Evolutionary conservation across 2,888 invertebrate species (phyloP), one percentile per base, ranked within the genome.

Genomic region (Oligia fasciuncula): DNA sequence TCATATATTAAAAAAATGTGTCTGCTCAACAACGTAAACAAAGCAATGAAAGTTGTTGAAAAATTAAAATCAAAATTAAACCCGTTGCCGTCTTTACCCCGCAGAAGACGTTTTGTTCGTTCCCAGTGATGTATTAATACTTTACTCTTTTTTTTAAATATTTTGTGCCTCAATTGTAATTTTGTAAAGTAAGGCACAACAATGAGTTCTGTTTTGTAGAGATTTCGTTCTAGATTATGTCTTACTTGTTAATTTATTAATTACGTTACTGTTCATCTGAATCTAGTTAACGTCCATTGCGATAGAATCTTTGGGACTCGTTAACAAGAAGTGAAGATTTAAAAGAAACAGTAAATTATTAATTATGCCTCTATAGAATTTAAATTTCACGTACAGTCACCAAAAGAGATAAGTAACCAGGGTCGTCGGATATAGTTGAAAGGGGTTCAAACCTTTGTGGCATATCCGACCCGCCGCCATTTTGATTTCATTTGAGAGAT

Each of bases 61-160:
- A n/a, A n/a, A n/a, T n/a, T n/a, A n/a, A n/a, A n/a, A n/a, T 40
- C 40, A 40, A 40, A 40, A 40, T 40, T 40, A 40, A 40, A 40
- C 40, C 40, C 40, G 5, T 40, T 5, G 40, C 0, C 40, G 0
- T 5, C 4, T 40, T 40, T 40, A 40, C 40, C 6, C 40, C 40
- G 40, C 67, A 72, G 72, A 72, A 77, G 68, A 80, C 23, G 75
- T 83, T 80, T 82, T 74, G 71, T 80, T 73, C 35, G 1, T 29
- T 29, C 29, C 29, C 29, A 46, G 51, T 75, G 60, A 77, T 73
- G 29, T 73, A 74, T 77, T 54, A 17, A n/a, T n/a, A 43, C 14
- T 23, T 35, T 35, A 35, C 51, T 35, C 73, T 69, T 43, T 69
- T 72, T 54, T 40, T 57, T 9, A 3, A 19, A 23, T 11, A 66